Evolutionary conservation across 2,113 vertebrate species (phyloP), one percentile per base, ranked within the genome.

Genomic region (Halichoeres trimaculatus): DNA sequence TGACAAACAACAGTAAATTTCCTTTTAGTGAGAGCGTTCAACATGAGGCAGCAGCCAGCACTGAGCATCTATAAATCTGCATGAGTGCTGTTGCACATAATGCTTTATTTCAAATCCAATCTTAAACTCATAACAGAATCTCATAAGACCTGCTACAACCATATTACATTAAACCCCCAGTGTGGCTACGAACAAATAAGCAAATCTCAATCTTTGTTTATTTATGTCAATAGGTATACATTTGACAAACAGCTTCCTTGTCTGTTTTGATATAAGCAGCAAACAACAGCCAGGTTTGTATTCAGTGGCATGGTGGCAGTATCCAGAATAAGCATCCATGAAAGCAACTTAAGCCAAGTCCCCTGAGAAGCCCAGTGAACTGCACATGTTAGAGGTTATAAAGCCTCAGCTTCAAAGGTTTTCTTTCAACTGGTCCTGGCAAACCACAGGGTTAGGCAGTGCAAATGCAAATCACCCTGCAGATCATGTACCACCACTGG

Each of bases 71-170:
- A 56, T 56, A 76, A 57, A 83, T 71, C 68, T 70, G 19, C 10
- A 53, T 16, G 35, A 67, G 51, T 61, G 71, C 40, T 22, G 30
- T 24, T 55, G 63, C 61, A 69, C 8, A 41, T 70, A 40, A 75
- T 67, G 74, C 61, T 80, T 85, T 48, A 69, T 65, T 72, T 78
- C 59, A 53, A 70, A 72, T 64, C 66, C 38, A 57, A 54, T 76
- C 80, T 40, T 14, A 54, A 61, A 53, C 67, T 70, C 65, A 65
- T 66, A 73, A 83, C 48, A 40, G 57, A 61, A 66, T 75, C 58
- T 30, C 34, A 50, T 41, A 74, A 72, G n/a, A 69, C 53, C 34
- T 34, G 40, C 41, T 58, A 43, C 59, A 75, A 64, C n/a, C 8
- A 51, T 59, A 55, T 69, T 58, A 59, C 51, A 79, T 62, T 61